Percentiles rank a stretch among this genome's conserved stretches.
phyloP scores from a whole-genome alignment of 2,797 vertebrate species.

The Danio tinwini region DNA sequence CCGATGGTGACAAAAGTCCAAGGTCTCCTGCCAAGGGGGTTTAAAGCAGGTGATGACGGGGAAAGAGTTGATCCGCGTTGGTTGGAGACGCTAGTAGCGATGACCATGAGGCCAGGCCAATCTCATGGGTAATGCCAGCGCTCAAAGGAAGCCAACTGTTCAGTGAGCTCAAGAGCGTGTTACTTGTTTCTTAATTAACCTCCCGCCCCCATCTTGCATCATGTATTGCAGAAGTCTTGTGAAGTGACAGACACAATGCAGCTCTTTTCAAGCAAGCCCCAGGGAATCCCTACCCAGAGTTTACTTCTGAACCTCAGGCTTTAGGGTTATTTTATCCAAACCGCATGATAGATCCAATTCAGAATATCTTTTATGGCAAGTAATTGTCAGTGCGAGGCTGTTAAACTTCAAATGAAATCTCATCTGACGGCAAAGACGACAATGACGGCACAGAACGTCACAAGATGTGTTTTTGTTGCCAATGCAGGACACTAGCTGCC shows the following conservation, averaged over 20 bases:
- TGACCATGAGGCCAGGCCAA: conserved; percentile 46
- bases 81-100: conserved; percentile 54
- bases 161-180: conserved; percentile 42
- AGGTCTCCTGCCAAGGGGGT: conserved; percentile 63
- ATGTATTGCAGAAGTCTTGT: conserved; percentile 36
- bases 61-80: conserved; percentile 57
- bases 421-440: conserved; percentile 5
- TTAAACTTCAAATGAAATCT: conserved; percentile 11
- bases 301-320: conserved; percentile 38
- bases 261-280: conserved; percentile 40
- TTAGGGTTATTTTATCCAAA: conserved; percentile 33
- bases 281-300: conserved; percentile 22
- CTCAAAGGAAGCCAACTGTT: conserved; percentile 53
- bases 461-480: conserved; percentile 15
- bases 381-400: neutral
- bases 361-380: neutral
- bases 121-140: conserved; percentile 39
- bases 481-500: neutral
- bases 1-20: conserved; percentile 71
- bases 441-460: conserved; percentile 23
- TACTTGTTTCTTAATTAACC: conserved; percentile 58
- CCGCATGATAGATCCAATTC: conserved; percentile 34
- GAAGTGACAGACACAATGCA: conserved; percentile 55
- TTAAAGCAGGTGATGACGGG: conserved; percentile 66
- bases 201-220: conserved; percentile 23